Evolutionary conservation across 2,888 invertebrate species (phyloP).

Genomic region (Herminia tarsipennalis): DNA sequence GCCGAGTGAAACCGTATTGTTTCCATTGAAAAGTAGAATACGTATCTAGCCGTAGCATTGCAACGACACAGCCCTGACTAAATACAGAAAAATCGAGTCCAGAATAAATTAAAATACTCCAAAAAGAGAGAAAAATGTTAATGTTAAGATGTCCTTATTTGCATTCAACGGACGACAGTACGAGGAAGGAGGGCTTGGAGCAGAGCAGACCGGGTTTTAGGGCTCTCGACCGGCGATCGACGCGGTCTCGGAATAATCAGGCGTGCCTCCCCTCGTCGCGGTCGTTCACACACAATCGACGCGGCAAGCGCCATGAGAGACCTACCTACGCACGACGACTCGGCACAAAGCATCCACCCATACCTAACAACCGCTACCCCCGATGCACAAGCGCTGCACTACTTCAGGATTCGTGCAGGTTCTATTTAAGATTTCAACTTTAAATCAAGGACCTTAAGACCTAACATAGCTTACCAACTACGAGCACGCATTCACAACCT

Average conservation of each 20-base stretch:
- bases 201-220: slow-evolving; percentile 66
- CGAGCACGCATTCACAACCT: slow-evolving; percentile 57
- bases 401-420: slow-evolving; percentile 43
- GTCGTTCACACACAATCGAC: slow-evolving; percentile 84
- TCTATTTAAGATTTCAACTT: slow-evolving; percentile 40
- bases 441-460: slow-evolving; percentile 31
- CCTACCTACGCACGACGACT: slow-evolving; percentile 78
- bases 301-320: slow-evolving; percentile 69
- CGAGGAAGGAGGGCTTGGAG: slow-evolving; percentile 50
- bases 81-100: slow-evolving; percentile 38
- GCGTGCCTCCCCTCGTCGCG: slow-evolving; percentile 77
- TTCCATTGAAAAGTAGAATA: slow-evolving; percentile 40
- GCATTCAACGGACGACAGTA: slow-evolving; percentile 66
- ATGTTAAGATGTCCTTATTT: slow-evolving; percentile 63
- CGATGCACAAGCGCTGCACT: slow-evolving; percentile 61
- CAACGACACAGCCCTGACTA: slow-evolving; percentile 2
- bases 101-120: slow-evolving; percentile 51
- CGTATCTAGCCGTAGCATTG: slow-evolving; percentile 22
- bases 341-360: slow-evolving; percentile 77
- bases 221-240: slow-evolving; percentile 75
- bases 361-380: slow-evolving; percentile 71
- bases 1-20: slow-evolving; percentile 39
- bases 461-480: slow-evolving; percentile 21
- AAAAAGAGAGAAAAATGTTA: slow-evolving; percentile 54
- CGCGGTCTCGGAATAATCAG: slow-evolving; percentile 79